These are phyloP conservation scores for Crocodylus rhombifer DNA, from an alignment of 2,797 vertebrate genomes.

Conservation along the genomic window DNA sequence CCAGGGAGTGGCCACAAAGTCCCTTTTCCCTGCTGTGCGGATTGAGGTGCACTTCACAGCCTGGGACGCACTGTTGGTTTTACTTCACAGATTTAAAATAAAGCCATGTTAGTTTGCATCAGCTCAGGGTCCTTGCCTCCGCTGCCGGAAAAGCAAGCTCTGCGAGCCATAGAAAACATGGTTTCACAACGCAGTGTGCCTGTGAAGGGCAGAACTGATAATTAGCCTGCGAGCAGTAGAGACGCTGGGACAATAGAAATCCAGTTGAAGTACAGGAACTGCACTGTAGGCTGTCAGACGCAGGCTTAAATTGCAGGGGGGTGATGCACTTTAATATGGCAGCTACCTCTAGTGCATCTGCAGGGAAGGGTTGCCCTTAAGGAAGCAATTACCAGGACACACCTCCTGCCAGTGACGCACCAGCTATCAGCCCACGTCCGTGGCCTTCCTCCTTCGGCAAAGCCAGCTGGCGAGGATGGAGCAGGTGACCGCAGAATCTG, in stretches of 20 bases:
- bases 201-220: slow-evolving; percentile 67
- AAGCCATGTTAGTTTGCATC: slow-evolving; percentile 58
- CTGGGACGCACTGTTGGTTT: slow-evolving; percentile 54
- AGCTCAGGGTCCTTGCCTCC: slow-evolving; percentile 66
- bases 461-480: background rate
- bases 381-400: background rate
- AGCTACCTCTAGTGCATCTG: slow-evolving; percentile 19
- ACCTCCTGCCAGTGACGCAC: background rate
- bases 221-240: slow-evolving; percentile 43
- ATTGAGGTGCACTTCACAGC: background rate
- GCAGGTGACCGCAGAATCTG: background rate
- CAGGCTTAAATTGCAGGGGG: background rate
- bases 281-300: slow-evolving; percentile 52
- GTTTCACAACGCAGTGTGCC: slow-evolving; percentile 21
- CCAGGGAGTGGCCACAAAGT: background rate
- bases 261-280: background rate
- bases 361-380: background rate
- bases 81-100: slow-evolving; percentile 66
- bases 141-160: slow-evolving; percentile 53
- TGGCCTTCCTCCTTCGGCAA: background rate
- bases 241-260: slow-evolving; percentile 18
- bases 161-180: slow-evolving; percentile 52
- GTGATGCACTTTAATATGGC: background rate
- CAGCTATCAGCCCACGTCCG: background rate
- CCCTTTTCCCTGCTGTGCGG: background rate